Conservation (phyloP, 2,888 invertebrate genomes). For the Napeogenes sylphis region DNA sequence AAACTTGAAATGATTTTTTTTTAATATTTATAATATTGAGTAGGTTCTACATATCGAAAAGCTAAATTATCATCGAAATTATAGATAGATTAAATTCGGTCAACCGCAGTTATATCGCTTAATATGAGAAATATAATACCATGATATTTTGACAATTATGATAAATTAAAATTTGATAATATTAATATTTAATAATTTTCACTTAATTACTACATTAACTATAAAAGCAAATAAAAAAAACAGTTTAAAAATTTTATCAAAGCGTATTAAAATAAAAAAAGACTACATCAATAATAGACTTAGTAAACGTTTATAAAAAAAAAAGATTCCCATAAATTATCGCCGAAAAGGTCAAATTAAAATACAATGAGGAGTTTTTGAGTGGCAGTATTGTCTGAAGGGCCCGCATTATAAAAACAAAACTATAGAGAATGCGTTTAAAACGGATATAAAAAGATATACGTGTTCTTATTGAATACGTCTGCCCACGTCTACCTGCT, state of each 20-base stretch:
- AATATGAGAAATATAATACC: conserved; percentile 25
- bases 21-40: neutral
- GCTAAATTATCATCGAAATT: conserved; percentile 45
- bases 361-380: conserved; percentile 78
- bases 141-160: conserved; percentile 16
- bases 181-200: conserved; percentile 13
- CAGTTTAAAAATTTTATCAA: neutral
- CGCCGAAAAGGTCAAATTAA: conserved; percentile 78
- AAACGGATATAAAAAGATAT: conserved; percentile 72
- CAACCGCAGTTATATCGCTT: conserved; percentile 38
- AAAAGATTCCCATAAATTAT: conserved; percentile 76
- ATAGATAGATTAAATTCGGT: conserved; percentile 44
- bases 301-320: conserved; percentile 61
- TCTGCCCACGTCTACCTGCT: conserved; percentile 72
- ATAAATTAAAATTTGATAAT: conserved; percentile 24
- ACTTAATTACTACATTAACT: conserved; percentile 2
- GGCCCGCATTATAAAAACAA: conserved; percentile 75
- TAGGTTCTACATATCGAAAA: conserved; percentile 16
- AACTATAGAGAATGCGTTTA: conserved; percentile 76
- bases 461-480: conserved; percentile 76
- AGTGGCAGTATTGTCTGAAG: conserved; percentile 77
- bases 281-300: conserved; percentile 60
- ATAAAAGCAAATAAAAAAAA: neutral
- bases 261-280: conserved; percentile 54
- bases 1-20: too few species aligned